Evolutionary conservation across 2,113 vertebrate species (phyloP), one percentile per base, ranked within the genome.

Genomic region (Promerops cafer): DNA sequence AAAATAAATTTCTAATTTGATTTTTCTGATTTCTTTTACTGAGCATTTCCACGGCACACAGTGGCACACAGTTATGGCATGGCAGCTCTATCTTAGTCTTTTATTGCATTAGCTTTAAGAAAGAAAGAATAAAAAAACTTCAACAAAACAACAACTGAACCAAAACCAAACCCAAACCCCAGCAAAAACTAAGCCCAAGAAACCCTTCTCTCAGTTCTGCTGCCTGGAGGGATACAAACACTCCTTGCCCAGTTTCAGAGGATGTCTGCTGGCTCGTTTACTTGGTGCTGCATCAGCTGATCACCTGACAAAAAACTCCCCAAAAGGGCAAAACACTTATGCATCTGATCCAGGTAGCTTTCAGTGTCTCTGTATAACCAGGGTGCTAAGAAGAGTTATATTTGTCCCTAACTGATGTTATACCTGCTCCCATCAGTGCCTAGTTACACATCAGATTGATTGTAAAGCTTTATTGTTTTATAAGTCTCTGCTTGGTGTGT

Each of bases 391-490:
- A 90, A 64, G 74, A 89, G 83, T 84, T 93, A 93, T 89, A 61
- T 61, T 79, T 79, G 42, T 63, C 31, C 84, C 45, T 61, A 61
- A 11, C 40, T 49, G 44, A 7, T 85, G 70, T 53, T 77, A 52
- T 61, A 87, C 89, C 86, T 91, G 54, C 72, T 88, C 93, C 87
- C 27, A 89, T 87, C 89, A 91, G 87, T 87, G 89, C 89, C 96
- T 97, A 83, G 90, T 97, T 97, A 85, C 89, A 84, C 76, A 89
- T 94, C 69, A 94, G 94, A 96, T 94, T 97, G 89, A 97, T 96
- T 96, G 94, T 94, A 97, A 97, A 96, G 92, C 72, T 96, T 97
- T 97, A 95, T 94, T 96, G 90, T 96, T 97, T 96, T 96, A 94
- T 90, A 97, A 94, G 95, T 87, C 96, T 96, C 91, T 93, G 72